Evolutionary conservation across 2,888 invertebrate genomes (phyloP).

Genomic region (Sinhomidia bicolor): DNA sequence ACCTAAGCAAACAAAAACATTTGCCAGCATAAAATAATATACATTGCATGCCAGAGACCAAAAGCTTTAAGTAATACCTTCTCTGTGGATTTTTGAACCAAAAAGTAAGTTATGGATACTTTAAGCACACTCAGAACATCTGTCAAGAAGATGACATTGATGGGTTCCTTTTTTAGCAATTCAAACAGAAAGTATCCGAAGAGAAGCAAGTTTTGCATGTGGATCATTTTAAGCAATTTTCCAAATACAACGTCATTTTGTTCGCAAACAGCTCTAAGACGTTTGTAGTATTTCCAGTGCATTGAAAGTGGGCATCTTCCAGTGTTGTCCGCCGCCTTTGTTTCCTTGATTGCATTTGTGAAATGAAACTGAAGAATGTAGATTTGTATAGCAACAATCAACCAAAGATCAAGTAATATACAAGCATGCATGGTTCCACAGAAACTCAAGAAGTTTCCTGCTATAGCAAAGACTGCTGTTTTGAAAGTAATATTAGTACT

Average conservation of each 20-base stretch:
- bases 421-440: neutral
- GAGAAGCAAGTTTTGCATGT: neutral
- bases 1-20: too few species aligned
- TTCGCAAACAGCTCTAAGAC: neutral
- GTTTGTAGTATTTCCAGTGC: neutral
- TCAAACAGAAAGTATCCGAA: neutral
- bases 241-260: neutral
- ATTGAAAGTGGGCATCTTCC: neutral
- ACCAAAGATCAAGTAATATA: neutral
- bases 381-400: neutral
- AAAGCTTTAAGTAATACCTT: neutral
- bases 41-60: too few species aligned
- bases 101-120: neutral
- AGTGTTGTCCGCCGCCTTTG: neutral
- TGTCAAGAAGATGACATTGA: too few species aligned
- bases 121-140: neutral
- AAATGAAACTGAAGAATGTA: neutral
- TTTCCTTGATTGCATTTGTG: neutral
- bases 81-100: neutral
- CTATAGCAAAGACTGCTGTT: neutral
- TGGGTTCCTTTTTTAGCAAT: neutral
- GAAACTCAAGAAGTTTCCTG: neutral
- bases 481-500: neutral
- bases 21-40: too few species aligned
- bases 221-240: neutral